Conservation (phyloP, 2,797 vertebrate species). For the Hypotaenidia okinawae region DNA sequence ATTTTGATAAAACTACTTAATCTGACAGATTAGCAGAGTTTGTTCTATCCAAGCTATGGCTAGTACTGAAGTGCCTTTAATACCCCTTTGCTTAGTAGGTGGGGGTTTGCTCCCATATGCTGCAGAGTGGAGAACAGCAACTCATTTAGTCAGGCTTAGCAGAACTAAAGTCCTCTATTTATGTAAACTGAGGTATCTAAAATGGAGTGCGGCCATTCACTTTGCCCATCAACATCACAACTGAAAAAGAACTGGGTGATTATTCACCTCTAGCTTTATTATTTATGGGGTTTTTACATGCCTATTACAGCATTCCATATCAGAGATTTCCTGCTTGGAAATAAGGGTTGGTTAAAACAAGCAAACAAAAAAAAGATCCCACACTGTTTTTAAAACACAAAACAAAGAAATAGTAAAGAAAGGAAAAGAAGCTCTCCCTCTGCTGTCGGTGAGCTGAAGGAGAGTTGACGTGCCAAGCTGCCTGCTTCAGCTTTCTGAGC, state of each 20-base stretch:
- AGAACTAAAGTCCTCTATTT: not conserved
- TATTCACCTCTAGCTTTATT: not conserved
- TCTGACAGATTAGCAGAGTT: not conserved
- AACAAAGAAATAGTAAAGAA: not conserved
- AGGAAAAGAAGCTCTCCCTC: not conserved
- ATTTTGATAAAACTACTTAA: not conserved
- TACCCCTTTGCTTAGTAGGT: not conserved
- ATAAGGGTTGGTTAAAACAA: not conserved
- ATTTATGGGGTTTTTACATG: not conserved
- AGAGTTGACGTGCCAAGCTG: not conserved
- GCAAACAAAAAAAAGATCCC: not conserved
- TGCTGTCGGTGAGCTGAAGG: not conserved
- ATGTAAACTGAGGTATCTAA: not conserved
- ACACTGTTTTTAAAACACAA: not conserved
- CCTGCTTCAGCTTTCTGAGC: not conserved
- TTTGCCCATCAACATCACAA: not conserved
- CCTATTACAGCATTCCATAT: not conserved
- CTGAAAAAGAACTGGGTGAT: not conserved
- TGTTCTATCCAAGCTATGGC: not conserved
- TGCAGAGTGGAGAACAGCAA: not conserved
- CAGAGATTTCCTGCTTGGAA: not conserved
- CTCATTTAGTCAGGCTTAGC: not conserved
- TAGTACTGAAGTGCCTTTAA: not conserved
- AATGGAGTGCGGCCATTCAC: not conserved
- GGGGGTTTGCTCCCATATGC: not conserved